Base-by-base conservation (phyloP, 2,888 invertebrate species). In the Artemia sinica region DNA sequence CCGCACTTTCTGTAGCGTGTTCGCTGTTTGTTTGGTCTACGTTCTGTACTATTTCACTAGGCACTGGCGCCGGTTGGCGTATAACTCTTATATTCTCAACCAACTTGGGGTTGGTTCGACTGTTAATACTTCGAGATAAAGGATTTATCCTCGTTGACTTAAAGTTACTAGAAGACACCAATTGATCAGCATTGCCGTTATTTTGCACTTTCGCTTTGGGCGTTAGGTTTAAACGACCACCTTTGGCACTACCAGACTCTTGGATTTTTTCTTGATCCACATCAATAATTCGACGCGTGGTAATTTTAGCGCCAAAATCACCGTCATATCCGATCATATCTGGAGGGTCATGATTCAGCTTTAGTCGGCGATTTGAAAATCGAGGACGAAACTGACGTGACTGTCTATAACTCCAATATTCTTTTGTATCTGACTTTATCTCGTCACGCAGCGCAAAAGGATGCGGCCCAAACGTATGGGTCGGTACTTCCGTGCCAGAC, bases 331-430 rank as follows among this genome's bases (percentile, higher is more conserved):
- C 10, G 63, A 11, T 28, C 14, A 58, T 58, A 18, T 58, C 63
- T n/a, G 63, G 28, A 58, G 63, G 28, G 63, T 58, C 63, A 9
- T n/a, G n/a, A 58, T 28, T n/a, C n/a, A 58, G 63, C 28, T 58
- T n/a, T 28, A 18, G 63, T 58, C 63, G 63, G 63, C 63, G 63
- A 18, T 58, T 58, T n/a, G 28, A 28, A 58, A 58, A 28, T 58
- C 63, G 63, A 58, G 63, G 63, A 18, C 63, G 63, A 11, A 58
- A 58, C 10, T 58, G 63, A 28, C 63, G 63, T 58, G 63, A n/a
- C 63, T 58, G n/a, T 11, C 63, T 58, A 58, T 18, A 58, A 28
- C 63, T 58, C 63, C 63, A 58, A 8, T 58, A 28, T 58, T 58
- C 12, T n/a, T 18, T 58, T 58, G 63, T 28, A 28, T 58, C 14